Percentiles rank a stretch among this genome's conserved stretches.
phyloP scores from a whole-genome alignment of 1,140 invertebrate species.

The Dreissena rostriformis region DNA sequence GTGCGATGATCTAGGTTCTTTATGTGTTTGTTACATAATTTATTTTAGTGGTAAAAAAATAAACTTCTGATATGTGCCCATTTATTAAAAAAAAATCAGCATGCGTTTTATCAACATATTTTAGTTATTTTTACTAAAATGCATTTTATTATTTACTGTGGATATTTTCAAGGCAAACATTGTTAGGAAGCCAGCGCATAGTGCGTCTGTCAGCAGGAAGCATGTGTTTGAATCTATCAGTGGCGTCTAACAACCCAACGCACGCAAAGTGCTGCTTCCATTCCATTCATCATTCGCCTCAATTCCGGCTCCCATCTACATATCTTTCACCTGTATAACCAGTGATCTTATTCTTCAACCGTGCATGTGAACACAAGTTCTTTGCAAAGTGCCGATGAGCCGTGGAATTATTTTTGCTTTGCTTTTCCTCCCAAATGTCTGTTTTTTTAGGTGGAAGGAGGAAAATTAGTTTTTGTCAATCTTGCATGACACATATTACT shows the following conservation, averaged over 20 bases:
- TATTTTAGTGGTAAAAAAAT: too few species aligned
- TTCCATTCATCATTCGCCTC: background rate
- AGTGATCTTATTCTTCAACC: background rate
- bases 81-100: too few species aligned
- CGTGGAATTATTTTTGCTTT: slow-evolving; percentile 44
- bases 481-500: slow-evolving; percentile 44
- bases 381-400: slow-evolving; percentile 28
- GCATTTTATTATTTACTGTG: too few species aligned
- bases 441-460: slow-evolving; percentile 37
- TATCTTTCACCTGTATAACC: slow-evolving; percentile 6
- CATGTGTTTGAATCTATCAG: background rate
- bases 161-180: background rate
- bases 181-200: background rate
- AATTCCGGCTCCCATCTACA: background rate
- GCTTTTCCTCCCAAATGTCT: slow-evolving; percentile 30
- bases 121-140: too few species aligned
- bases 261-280: too few species aligned
- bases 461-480: slow-evolving; percentile 51
- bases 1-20: too few species aligned
- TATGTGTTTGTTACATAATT: too few species aligned
- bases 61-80: too few species aligned
- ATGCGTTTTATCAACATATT: too few species aligned
- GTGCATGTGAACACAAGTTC: background rate
- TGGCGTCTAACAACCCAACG: background rate
- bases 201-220: background rate